Base-by-base conservation (phyloP, 2,888 invertebrate species). In the Panorpa germanica region DNA sequence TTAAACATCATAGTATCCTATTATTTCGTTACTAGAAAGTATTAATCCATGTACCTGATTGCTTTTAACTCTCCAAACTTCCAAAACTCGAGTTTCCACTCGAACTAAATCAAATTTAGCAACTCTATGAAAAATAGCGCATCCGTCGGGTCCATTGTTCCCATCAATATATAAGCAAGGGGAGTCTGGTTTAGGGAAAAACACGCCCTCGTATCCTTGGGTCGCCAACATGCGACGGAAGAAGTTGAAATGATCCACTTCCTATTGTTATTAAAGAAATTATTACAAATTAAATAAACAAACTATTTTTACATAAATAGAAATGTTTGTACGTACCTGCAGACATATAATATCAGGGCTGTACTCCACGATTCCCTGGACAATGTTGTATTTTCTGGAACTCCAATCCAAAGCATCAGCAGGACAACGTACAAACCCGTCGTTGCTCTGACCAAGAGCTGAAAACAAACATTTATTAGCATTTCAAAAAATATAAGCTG, bases 131-230 rank as follows among this genome's bases (percentile, higher is more conserved):
- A 80, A 78, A 29, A 80, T 59, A 16, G 78, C 77, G 49, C 78
- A 80, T 6, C 80, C 78, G 49, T 80, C 80, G 0, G 78, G 76
- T 2, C 80, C 80, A 42, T 70, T 70, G 44, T 75, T 75, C 37
- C 69, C 66, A 35, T 63, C 58, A 25, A 73, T 63, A 43, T 76
- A 74, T 25, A 76, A 53, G 48, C 77, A 77, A 0, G 78, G 78
- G 0, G 77, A 78, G 43, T 76, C 73, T 1, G 77, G 77, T 50
- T 80, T 80, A 1, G 76, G 72, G 43, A 67, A 67, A 49, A 77
- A 78, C 39, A 66, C 57, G 4, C 78, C 78, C 1, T 53, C 50
- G 44, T 72, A 77, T 13, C 74, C 73, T 46, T 70, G 65, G 1
- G 63, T 59, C 6, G 58, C 59, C 37, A 78, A 48, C 22, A 67